Conservation (phyloP, 2,888 invertebrate genomes). For the Stenurella melanura region DNA sequence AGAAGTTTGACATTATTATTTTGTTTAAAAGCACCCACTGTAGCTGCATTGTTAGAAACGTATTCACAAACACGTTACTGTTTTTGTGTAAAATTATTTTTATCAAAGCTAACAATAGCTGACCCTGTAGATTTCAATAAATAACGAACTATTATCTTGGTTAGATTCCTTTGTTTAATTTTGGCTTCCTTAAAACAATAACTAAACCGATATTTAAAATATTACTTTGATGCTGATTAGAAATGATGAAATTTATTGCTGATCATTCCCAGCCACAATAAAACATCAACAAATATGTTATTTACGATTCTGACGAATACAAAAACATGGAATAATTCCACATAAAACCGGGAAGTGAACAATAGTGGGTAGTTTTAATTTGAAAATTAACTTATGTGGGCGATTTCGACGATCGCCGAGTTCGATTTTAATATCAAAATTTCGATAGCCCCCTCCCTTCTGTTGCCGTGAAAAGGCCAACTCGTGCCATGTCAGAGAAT, state of each 20-base stretch:
- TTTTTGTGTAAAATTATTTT: conserved; percentile 5
- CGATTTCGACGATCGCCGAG: no score
- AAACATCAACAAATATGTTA: neutral
- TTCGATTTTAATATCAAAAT: no score
- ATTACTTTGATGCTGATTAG: neutral
- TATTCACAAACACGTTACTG: neutral
- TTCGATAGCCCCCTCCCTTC: no score
- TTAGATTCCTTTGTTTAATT: conserved; percentile 1
- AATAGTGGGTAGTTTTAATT: neutral
- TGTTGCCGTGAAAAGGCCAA: no score
- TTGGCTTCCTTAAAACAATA: neutral
- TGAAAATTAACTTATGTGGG: no score
- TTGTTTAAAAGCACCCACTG: conserved; percentile 1
- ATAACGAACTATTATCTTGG: neutral
- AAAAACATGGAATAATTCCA: neutral
- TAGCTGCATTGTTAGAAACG: neutral
- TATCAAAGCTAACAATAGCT: conserved; percentile 15
- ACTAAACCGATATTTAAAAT: neutral
- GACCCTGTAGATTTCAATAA: conserved; percentile 5
- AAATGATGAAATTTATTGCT: neutral
- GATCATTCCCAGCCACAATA: neutral
- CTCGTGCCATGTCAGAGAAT: no score
- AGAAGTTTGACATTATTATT: neutral
- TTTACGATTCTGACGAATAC: neutral
- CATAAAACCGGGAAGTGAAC: neutral